Conservation (phyloP, 2,888 invertebrate genomes). For the Apomyelois bistriatella region DNA sequence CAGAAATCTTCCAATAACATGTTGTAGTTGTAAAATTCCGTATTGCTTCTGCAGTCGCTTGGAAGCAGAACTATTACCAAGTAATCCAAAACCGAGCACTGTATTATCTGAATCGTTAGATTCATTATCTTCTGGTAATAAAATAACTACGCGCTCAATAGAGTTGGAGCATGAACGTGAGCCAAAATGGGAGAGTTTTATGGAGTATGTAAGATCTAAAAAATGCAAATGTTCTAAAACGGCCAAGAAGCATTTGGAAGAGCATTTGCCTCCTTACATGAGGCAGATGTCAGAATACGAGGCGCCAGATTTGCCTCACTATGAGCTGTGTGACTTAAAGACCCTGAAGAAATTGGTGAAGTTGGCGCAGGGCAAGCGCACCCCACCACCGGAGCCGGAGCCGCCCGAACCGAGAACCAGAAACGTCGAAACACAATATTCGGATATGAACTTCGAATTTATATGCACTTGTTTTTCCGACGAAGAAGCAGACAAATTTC, state of each 20-base stretch:
- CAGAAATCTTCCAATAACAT: constrained; percentile 36
- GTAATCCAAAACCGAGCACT: background rate
- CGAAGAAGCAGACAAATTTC: constrained; percentile 39
- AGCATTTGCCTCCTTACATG: constrained; percentile 64
- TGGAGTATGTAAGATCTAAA: constrained; percentile 42
- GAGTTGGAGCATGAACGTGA: constrained; percentile 50
- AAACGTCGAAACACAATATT: constrained; percentile 46
- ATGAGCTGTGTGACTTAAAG: constrained; percentile 45
- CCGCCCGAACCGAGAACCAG: constrained; percentile 36
- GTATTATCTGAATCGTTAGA: constrained; percentile 8
- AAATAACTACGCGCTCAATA: constrained; percentile 34
- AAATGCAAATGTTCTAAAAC: constrained; percentile 48
- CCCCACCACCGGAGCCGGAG: constrained; percentile 22
- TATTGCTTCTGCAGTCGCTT: constrained; percentile 47
- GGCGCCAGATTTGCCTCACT: constrained; percentile 46
- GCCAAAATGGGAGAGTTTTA: constrained; percentile 59
- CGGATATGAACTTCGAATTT: constrained; percentile 47
- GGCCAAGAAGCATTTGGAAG: constrained; percentile 53
- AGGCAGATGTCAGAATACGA: constrained; percentile 47
- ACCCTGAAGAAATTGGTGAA: constrained; percentile 46
- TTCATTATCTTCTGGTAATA: constrained; percentile 30
- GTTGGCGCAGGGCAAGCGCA: constrained; percentile 32
- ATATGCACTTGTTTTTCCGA: constrained; percentile 57
- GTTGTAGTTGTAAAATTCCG: constrained; percentile 46
- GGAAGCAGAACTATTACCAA: constrained; percentile 13